Percentiles rank a stretch among this genome's conserved stretches.
phyloP scores from a whole-genome alignment of 2,888 invertebrate genomes.

The Fissipunctia ypsillon region DNA sequence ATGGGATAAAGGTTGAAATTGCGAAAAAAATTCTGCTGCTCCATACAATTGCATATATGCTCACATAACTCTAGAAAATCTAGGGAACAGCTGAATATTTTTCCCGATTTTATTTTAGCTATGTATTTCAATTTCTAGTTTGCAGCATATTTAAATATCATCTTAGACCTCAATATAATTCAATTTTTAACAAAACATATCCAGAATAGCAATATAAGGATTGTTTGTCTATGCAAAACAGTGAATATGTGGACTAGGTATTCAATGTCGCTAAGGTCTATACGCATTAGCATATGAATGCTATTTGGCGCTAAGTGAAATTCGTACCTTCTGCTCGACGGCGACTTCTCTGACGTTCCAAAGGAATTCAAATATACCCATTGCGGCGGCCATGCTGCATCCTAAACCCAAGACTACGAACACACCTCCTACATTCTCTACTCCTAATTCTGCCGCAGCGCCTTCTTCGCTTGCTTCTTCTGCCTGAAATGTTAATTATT shows the following conservation, averaged over 20 bases:
- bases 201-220: conserved; percentile 21
- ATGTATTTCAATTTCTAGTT: neutral
- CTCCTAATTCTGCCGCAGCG: conserved; percentile 91
- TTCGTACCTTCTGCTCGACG: conserved; percentile 93
- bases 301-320: conserved; percentile 44
- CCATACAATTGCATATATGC: neutral
- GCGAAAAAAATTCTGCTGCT: neutral
- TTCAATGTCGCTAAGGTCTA: conserved; percentile 32
- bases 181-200: conserved; percentile 18
- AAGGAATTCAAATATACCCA: conserved; percentile 96
- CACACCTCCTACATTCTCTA: conserved; percentile 97
- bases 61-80: neutral
- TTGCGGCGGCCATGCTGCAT: conserved; percentile 92
- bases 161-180: conserved; percentile 3
- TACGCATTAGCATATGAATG: conserved; percentile 50
- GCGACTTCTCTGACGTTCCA: conserved; percentile 96
- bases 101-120: neutral
- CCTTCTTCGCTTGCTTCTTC: conserved; percentile 81
- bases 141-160: neutral
- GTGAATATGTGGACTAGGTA: conserved; percentile 25
- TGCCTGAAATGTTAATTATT: conserved; percentile 65
- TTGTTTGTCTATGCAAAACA: conserved; percentile 34
- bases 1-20: neutral
- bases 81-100: neutral
- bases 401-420: conserved; percentile 96